Conservation (phyloP, 1,140 invertebrate species). For the Saccostrea glomerata region DNA sequence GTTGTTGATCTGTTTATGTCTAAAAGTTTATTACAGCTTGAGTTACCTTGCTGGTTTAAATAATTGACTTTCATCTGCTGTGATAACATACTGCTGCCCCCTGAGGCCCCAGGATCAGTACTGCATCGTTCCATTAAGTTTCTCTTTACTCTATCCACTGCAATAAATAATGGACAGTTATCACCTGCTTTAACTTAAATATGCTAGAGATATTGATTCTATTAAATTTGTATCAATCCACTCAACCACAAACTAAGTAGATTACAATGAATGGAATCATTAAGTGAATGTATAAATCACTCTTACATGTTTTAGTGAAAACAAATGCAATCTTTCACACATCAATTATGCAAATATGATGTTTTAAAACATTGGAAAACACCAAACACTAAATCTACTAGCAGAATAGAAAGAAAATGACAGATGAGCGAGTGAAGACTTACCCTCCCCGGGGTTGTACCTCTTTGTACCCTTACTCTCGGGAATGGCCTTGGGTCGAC, state of each 20-base stretch:
- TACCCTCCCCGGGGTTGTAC: slow-evolving; percentile 52
- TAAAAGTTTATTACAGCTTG: neutral
- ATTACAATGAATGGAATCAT: neutral
- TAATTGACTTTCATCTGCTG: slow-evolving; percentile 68
- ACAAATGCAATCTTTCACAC: neutral
- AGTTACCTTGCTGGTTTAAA: slow-evolving; percentile 54
- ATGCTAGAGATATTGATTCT: neutral
- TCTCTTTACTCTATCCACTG: slow-evolving; percentile 43
- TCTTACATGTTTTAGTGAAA: neutral
- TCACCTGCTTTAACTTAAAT: neutral
- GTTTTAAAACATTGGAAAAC: neutral
- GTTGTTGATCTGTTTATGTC: no score
- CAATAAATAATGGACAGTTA: neutral
- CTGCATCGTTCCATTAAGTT: slow-evolving; percentile 57
- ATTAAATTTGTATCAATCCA: no score
- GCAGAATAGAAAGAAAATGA: neutral
- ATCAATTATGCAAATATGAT: neutral
- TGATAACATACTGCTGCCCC: slow-evolving; percentile 65
- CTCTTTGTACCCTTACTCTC: slow-evolving; percentile 65
- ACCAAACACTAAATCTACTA: neutral
- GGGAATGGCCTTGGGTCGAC: slow-evolving; percentile 64
- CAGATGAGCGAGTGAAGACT: neutral
- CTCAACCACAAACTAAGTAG: neutral
- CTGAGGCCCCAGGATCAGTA: slow-evolving; percentile 61
- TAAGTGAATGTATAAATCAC: neutral